Base-by-base conservation (phyloP, 2,888 invertebrate species). In the Erannis defoliaria region DNA sequence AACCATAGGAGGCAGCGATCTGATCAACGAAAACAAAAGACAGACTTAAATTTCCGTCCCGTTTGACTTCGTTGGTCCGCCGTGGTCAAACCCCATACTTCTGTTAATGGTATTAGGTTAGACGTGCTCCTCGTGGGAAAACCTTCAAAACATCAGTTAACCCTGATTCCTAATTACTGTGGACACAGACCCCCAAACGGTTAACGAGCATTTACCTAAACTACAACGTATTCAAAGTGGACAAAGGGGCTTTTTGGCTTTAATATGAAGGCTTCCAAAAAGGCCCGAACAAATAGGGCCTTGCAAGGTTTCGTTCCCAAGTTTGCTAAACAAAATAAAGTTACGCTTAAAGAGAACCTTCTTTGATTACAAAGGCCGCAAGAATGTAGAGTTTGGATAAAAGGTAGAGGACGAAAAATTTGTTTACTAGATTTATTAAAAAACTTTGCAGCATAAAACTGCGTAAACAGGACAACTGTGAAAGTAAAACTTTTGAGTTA, bases 261-360 rank as follows among this genome's bases (percentile, higher is more conserved):
- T 50, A 60, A 61, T 50, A 64, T 51, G 59, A 43, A 53, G 46
- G 29, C 56, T 50, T 40, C 56, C 31, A 9, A 16, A 40, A 56
- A 59, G 63, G 62, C 51, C 55, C 55, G 21, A 60, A 49, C 50
- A 60, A 63, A 65, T 53, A 66, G 40, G 45, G 49, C 23, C 53
- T 43, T 59, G 55, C 55, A 31, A 55, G 33, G 53, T 62, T 62
- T 48, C 60, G 29, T 46, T 48, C 37, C 35, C 43, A 62, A 69
- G 46, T 67, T 67, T 57, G 66, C 56, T 55, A 38, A 37, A 55
- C 21, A 57, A 53, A 61, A 59, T 67, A 62, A 69, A 65, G 59
- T 57, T 62, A 51, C 50, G 46, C 53, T 55, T 60, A 42, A 56
- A 33, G 45, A 35, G 37, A n/a, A 54, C 62, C 56, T 64, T 55